These are phyloP conservation scores for Serinus canaria DNA, from an alignment of 2,113 vertebrate genomes.

Conservation along the genomic window DNA sequence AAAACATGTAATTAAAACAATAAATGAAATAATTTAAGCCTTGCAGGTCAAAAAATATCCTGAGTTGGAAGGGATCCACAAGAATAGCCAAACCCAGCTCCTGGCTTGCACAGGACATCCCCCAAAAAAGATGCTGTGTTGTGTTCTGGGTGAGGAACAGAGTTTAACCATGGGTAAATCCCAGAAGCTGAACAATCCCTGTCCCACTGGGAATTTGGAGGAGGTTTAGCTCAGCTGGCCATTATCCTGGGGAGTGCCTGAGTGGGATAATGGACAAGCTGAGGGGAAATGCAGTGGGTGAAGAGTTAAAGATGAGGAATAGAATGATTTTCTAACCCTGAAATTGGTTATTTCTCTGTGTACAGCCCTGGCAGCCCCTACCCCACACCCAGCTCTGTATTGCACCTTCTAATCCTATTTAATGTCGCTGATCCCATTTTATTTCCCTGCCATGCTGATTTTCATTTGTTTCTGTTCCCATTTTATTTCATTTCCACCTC, in stretches of 20 bases:
- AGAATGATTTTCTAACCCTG: neutral
- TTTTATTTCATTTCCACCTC: slow-evolving; percentile 71
- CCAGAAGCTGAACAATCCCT: neutral
- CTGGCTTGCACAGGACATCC: neutral
- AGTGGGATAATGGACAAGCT: neutral
- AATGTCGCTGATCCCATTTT: accelerated
- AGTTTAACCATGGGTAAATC: neutral
- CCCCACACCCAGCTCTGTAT: neutral
- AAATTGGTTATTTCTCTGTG: neutral
- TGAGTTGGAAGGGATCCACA: neutral
- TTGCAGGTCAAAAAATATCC: neutral
- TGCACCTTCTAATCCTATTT: slow-evolving; percentile 31
- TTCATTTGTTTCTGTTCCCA: neutral
- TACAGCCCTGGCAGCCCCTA: neutral
- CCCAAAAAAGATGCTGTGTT: neutral
- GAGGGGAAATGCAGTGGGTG: neutral
- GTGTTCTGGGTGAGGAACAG: neutral
- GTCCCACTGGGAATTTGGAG: neutral
- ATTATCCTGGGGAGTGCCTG: neutral
- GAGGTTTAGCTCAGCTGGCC: neutral
- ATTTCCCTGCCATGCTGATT: slow-evolving; percentile 49
- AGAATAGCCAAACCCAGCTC: neutral
- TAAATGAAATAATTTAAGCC: neutral
- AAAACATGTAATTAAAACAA: neutral
- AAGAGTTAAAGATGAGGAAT: neutral